Evolutionary conservation across 2,113 vertebrate genomes (phyloP).

Genomic region (Sigmodon hispidus): DNA sequence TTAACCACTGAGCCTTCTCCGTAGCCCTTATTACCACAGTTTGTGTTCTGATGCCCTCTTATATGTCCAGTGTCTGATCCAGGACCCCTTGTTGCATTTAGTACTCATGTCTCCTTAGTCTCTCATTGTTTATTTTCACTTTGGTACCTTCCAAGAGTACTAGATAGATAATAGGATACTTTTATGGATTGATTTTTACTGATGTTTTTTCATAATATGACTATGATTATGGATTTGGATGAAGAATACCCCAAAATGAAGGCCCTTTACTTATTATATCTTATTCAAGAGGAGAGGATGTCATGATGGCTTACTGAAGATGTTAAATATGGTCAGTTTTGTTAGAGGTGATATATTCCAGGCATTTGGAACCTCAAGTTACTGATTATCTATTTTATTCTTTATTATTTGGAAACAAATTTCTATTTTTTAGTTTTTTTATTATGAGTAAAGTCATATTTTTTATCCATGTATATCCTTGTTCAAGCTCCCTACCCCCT

Average conservation of each 20-base stretch:
- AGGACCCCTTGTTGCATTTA: accelerated
- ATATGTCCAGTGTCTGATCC: not conserved
- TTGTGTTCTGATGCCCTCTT: not conserved
- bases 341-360: not conserved
- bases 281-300: accelerated
- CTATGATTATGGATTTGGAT: not conserved
- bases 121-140: not conserved
- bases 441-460: no score
- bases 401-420: not conserved
- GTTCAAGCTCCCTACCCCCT: no score
- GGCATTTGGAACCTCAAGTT: not conserved
- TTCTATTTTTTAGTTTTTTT: no score
- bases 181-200: not conserved
- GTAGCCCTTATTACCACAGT: not conserved
- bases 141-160: not conserved
- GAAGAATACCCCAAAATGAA: not conserved
- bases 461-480: no score
- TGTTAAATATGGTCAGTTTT: not conserved
- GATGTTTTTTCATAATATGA: not conserved
- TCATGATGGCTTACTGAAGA: not conserved
- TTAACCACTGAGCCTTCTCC: not conserved
- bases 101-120: not conserved
- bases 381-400: not conserved
- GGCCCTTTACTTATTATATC: accelerated
- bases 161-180: not conserved